Percentiles rank a stretch among this genome's conserved stretches.
phyloP scores from a whole-genome alignment of 2,113 vertebrate species.

The Verasper variegatus region DNA sequence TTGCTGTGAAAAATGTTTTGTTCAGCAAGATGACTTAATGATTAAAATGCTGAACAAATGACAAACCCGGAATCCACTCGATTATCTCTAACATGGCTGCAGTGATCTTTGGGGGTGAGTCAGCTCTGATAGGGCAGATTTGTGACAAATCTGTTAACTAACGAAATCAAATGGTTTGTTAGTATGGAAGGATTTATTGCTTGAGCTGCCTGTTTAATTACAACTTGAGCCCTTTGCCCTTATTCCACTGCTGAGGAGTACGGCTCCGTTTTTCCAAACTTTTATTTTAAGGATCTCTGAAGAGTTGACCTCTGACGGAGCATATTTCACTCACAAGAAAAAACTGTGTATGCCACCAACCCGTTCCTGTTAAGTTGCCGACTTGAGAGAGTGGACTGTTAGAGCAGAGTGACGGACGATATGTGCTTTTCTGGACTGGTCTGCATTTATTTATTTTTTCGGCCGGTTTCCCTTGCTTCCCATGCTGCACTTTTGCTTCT shows the following conservation, averaged over 20 bases:
- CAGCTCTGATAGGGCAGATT: conserved; percentile 3
- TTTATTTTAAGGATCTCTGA: not conserved
- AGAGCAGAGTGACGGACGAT: conserved; percentile 25
- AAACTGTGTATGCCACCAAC: conserved; percentile 29
- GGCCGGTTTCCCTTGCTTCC: conserved; percentile 24
- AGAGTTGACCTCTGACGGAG: not conserved
- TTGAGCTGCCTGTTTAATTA: not conserved
- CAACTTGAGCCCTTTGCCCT: not conserved
- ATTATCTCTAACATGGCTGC: not conserved
- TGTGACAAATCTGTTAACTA: not conserved
- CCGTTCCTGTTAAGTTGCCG: conserved; percentile 14
- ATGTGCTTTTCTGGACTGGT: conserved; percentile 23
- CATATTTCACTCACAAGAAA: conserved; percentile 12
- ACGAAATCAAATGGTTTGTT: not conserved
- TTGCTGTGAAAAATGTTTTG: too few species aligned
- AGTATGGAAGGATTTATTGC: too few species aligned
- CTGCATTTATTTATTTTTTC: conserved; percentile 14
- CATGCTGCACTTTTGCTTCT: conserved; percentile 38
- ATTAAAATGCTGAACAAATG: not conserved
- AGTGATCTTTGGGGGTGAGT: not conserved
- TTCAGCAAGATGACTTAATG: too few species aligned
- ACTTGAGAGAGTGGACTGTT: conserved; percentile 9
- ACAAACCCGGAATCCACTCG: not conserved
- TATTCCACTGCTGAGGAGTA: not conserved
- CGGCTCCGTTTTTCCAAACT: not conserved